These are phyloP conservation scores for Chymomyza amoena DNA, from an alignment of 2,888 invertebrate species.

Conservation along the genomic window DNA sequence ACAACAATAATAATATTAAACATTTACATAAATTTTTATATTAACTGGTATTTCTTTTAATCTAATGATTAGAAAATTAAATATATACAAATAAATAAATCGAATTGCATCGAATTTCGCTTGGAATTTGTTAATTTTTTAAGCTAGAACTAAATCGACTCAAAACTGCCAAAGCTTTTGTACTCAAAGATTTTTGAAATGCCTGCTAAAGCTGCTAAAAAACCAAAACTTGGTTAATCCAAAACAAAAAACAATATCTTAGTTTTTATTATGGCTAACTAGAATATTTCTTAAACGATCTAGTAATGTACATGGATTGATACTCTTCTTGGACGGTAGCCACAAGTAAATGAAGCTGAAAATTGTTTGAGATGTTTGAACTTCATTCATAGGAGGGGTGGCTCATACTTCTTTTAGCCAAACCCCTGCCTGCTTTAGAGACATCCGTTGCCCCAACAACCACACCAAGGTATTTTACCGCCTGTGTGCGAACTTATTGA, in stretches of 20 bases:
- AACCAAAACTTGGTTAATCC: background rate
- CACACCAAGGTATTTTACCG: slow-evolving; percentile 79
- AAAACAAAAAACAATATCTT: background rate
- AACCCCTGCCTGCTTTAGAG: slow-evolving; percentile 29
- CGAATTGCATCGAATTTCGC: slow-evolving; percentile 16
- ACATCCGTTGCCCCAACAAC: slow-evolving; percentile 79
- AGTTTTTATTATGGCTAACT: slow-evolving; percentile 9
- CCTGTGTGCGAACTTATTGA: slow-evolving; percentile 78
- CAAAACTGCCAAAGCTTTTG: slow-evolving; percentile 36
- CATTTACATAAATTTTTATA: slow-evolving; percentile 28
- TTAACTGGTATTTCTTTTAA: background rate
- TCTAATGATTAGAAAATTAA: slow-evolving; percentile 4
- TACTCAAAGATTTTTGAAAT: slow-evolving; percentile 36
- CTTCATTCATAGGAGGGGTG: background rate
- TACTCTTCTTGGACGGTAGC: background rate
- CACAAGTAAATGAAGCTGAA: background rate
- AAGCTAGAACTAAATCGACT: slow-evolving; percentile 22
- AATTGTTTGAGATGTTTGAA: background rate
- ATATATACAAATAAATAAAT: slow-evolving; percentile 48
- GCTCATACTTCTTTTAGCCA: background rate
- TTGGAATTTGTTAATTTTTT: slow-evolving; percentile 30
- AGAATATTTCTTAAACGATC: slow-evolving; percentile 31
- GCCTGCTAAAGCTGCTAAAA: slow-evolving; percentile 23
- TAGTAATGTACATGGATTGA: slow-evolving; percentile 13
- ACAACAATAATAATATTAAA: slow-evolving; percentile 41